Evolutionary conservation across 2,113 vertebrate genomes (phyloP).

Genomic region (Gila orcuttii): DNA sequence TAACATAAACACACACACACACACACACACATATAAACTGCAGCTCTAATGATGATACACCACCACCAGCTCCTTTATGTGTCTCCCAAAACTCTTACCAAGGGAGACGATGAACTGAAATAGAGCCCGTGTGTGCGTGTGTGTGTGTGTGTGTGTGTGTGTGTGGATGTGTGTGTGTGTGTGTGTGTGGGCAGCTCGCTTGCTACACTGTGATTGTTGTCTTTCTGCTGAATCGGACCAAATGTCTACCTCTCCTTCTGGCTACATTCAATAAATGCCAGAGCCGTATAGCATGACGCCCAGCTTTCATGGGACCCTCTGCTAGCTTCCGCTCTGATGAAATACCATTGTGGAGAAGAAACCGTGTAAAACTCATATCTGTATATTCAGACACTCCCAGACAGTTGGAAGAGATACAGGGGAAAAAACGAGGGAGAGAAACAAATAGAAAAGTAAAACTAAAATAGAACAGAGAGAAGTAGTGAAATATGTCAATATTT

Average conservation of each 20-base stretch:
- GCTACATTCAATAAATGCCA: slow-evolving; percentile 49
- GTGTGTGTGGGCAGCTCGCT: neutral
- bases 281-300: slow-evolving; percentile 33
- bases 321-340: slow-evolving; percentile 30
- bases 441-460: neutral
- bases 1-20: slow-evolving; percentile 44
- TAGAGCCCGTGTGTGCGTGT: slow-evolving; percentile 7
- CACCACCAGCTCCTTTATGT: slow-evolving; percentile 31
- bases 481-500: neutral
- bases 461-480: neutral
- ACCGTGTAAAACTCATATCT: slow-evolving; percentile 7
- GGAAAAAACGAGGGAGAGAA: neutral
- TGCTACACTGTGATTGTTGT: slow-evolving; percentile 33
- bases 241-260: slow-evolving; percentile 49
- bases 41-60: slow-evolving; percentile 27
- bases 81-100: neutral
- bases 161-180: slow-evolving; percentile 18
- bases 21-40: slow-evolving; percentile 39
- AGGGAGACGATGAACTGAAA: slow-evolving; percentile 22
- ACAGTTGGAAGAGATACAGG: slow-evolving; percentile 37
- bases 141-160: neutral
- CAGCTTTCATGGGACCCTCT: neutral
- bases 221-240: slow-evolving; percentile 43
- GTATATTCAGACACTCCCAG: neutral
- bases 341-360: neutral